Conservation (phyloP, 2,888 invertebrate genomes). For the Folsomia candida region DNA sequence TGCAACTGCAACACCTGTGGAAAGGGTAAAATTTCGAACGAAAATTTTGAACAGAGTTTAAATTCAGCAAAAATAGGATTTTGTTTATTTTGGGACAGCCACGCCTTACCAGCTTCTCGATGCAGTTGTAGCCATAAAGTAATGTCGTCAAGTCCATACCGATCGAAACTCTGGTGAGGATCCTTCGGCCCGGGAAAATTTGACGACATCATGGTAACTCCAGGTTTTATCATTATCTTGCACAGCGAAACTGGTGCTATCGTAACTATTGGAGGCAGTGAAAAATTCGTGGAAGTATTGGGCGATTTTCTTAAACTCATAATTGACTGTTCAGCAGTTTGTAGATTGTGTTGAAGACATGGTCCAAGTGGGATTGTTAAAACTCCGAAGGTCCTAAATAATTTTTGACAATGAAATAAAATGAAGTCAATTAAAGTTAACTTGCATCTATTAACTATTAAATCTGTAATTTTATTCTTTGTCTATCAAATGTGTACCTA, state of each 20-base stretch:
- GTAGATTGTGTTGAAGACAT: constrained; percentile 18
- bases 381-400: constrained; percentile 34
- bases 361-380: constrained; percentile 33
- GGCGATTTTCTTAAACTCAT: constrained; percentile 30
- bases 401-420: too few relatives aligned
- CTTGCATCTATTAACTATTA: too few relatives aligned
- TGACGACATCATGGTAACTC: constrained; percentile 37
- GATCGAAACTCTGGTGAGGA: constrained; percentile 16
- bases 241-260: constrained; percentile 31
- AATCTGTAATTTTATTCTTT: too few relatives aligned
- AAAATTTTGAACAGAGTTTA: too few relatives aligned
- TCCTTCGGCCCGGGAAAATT: constrained; percentile 39
- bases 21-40: too few relatives aligned
- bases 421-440: too few relatives aligned
- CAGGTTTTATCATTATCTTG: constrained; percentile 32
- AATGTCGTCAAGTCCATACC: constrained; percentile 24
- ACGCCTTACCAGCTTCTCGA: too few relatives aligned
- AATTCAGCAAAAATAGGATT: too few relatives aligned
- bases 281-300: constrained; percentile 33
- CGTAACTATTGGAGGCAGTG: constrained; percentile 30
- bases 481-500: too few relatives aligned
- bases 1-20: constrained; percentile 40
- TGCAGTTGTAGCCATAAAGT: constrained; percentile 34
- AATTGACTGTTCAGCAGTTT: constrained; percentile 20
- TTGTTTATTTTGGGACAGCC: too few relatives aligned